Base-by-base conservation (phyloP, 2,797 vertebrate genomes). In the Muscicapa striata region DNA sequence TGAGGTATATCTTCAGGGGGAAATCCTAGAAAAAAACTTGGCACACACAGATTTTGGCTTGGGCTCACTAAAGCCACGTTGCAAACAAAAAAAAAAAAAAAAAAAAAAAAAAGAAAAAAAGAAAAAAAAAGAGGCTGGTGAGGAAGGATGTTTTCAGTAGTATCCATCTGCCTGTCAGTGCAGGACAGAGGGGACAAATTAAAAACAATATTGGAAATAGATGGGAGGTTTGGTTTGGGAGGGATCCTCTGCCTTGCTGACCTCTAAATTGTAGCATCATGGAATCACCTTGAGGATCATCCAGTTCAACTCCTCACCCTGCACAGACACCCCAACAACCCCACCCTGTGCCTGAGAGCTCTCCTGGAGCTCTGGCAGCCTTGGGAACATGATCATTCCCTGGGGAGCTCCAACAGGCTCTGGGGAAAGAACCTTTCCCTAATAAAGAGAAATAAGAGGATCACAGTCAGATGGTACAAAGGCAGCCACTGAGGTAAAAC, bases 1-100 rank as follows among this genome's bases (percentile, higher is more conserved):
- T 1, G 13, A 91, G 80, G 85, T 87, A 66, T 40, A 69, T 94
- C 87, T 94, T 64, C 54, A 73, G 32, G 91, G 90, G 94, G 95
- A 94, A 96, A 94, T 91, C 95, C 96, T 94, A 94, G 91, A 95
- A 96, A 90, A 76, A 85, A 85, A 81, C 49, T 81, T 96, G 96
- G 95, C 89, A 93, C 2, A 0, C 23, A 7, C 16, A 34, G 74
- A 32, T 57, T 91, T 86, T 95, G 93, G 87, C 87, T 77, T 41
- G 48, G 73, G 34, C 36, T 89, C 23, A 8, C 34, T 88, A 34
- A 87, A 87, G 87, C 79, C 94, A 85, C 9, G 2, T n/a, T 68
- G 84, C 73, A 91, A 78, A 89, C 30, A 52, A 40, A 40, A 40
- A 52, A 22, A 45, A 20, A 41, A 57, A 27, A 58, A 38, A 38